phyloP scores from a whole-genome alignment of 2,888 invertebrate species.

The Clanis bilineata region DNA sequence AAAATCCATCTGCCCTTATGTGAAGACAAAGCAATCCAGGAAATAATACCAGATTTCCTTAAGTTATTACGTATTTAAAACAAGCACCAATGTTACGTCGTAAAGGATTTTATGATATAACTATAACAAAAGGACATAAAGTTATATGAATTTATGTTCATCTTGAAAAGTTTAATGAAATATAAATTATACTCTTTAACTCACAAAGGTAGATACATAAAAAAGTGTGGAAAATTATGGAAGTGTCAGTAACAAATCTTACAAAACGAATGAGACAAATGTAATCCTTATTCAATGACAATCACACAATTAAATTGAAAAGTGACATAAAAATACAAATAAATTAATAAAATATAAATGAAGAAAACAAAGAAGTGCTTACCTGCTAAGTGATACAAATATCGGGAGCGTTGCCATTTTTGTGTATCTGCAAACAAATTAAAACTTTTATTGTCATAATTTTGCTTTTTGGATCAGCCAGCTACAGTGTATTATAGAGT shows the following conservation, averaged over 20 bases:
- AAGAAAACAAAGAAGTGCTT: slow-evolving; percentile 23
- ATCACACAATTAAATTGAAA: neutral
- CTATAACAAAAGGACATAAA: slow-evolving; percentile 6
- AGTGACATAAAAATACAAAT: neutral
- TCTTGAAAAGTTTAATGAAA: neutral
- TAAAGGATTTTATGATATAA: slow-evolving; percentile 3
- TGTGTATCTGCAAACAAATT: slow-evolving; percentile 35
- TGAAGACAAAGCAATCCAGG: neutral
- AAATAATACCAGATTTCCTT: neutral
- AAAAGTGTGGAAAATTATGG: neutral
- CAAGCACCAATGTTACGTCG: neutral
- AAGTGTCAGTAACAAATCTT: neutral
- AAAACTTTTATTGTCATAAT: neutral
- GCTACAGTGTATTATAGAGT: too few relatives aligned
- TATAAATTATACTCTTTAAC: neutral
- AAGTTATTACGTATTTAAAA: neutral
- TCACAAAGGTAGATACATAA: neutral
- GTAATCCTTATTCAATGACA: too few relatives aligned
- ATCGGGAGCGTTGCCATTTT: slow-evolving; percentile 72
- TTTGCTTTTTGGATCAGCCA: too few relatives aligned
- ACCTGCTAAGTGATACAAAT: slow-evolving; percentile 72
- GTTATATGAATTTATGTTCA: neutral
- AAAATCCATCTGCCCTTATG: neutral
- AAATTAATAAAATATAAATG: too few relatives aligned
- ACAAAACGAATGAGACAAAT: neutral